Percentiles rank a stretch among this genome's conserved stretches.
Conservation (phyloP, 92 coral and sea anemone genomes). For the Isaurus tuberculatus region DNA sequence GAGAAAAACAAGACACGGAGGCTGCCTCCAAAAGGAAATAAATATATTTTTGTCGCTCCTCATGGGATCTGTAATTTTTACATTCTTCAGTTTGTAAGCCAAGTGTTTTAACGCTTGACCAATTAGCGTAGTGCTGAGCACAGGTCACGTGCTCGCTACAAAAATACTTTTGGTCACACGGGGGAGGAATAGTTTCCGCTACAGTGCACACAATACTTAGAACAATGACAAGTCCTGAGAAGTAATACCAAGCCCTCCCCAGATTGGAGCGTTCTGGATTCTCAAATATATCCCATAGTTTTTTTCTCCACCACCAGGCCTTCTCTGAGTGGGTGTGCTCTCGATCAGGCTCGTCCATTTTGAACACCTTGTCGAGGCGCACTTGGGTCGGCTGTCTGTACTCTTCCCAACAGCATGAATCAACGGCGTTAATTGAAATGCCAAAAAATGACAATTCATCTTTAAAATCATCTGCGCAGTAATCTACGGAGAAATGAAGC, state of each 20-base stretch:
- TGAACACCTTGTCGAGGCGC: constrained; percentile 76
- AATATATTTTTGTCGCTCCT: constrained; percentile 36
- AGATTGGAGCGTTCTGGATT: constrained; percentile 69
- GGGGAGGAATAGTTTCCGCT: constrained; percentile 82
- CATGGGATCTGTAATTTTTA: constrained; percentile 56
- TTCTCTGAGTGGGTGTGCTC: constrained; percentile 1
- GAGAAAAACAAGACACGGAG: constrained; percentile 80
- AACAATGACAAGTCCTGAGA: constrained; percentile 82
- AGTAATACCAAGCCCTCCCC: constrained; percentile 78
- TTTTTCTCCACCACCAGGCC: constrained; percentile 35
- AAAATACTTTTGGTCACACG: constrained; percentile 66
- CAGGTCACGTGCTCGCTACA: constrained; percentile 72
- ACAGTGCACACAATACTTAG: constrained; percentile 90
- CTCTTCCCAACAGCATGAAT: constrained; percentile 94
- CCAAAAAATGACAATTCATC: constrained; percentile 94
- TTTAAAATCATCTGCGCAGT: constrained; percentile 94
- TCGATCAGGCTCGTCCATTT: constrained; percentile 64
- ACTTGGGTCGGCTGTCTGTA: constrained; percentile 81
- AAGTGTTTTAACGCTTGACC: constrained; percentile 24
- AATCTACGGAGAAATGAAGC: constrained; percentile 87
- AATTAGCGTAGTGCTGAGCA: constrained; percentile 57
- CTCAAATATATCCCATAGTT: constrained; percentile 74
- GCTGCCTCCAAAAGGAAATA: constrained; percentile 78
- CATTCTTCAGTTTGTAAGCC: constrained; percentile 40
- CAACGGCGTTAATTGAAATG: constrained; percentile 89